Evolutionary conservation across 2,888 invertebrate genomes (phyloP), one percentile per base, ranked within the genome.

Genomic region (Limnephilus rhombicus): DNA sequence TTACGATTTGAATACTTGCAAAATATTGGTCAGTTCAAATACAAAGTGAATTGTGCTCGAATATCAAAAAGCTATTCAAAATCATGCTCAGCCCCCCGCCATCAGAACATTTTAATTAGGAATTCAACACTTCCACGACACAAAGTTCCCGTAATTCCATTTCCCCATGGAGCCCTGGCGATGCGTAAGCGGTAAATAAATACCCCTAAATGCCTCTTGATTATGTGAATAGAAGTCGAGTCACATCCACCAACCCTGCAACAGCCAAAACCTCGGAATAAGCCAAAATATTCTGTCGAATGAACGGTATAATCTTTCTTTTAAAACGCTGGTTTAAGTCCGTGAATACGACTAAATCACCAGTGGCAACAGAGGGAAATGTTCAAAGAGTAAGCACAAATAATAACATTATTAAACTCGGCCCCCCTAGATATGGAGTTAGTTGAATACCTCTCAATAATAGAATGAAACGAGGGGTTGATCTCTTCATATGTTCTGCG

Each of bases 401-500:
- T 93, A 93, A 93, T 93, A 93, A 93, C 93, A 93, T 93, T 93
- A 93, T 93, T 93, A 93, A 93, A 93, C 91, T 92, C 68, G 91
- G 68, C 86, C 92, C 92, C 93, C 93, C 85, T 90, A 86, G 92
- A 91, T 92, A 86, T 91, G 86, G 80, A 93, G 93, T 93, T 93
- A 93, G 93, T 90, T 89, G 93, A 92, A 93, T 92, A 90, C 91
- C 91, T 90, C 90, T 90, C 92, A 91, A 90, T 92, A 93, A 91
- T 92, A 81, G 89, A 92, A 89, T 92, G 90, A 83, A 91, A 85
- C 31, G 87, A 91, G 89, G 92, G 92, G 92, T 83, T 86, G 91
- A 85, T 85, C 90, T 81, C 41, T 85, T 82, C 90, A 93, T 92
- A 92, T 91, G 88, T 90, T 91, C 90, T 85, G 92, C 68, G 91